Conservation (phyloP, 2,113 vertebrate genomes). For the Cinclus mexicanus region DNA sequence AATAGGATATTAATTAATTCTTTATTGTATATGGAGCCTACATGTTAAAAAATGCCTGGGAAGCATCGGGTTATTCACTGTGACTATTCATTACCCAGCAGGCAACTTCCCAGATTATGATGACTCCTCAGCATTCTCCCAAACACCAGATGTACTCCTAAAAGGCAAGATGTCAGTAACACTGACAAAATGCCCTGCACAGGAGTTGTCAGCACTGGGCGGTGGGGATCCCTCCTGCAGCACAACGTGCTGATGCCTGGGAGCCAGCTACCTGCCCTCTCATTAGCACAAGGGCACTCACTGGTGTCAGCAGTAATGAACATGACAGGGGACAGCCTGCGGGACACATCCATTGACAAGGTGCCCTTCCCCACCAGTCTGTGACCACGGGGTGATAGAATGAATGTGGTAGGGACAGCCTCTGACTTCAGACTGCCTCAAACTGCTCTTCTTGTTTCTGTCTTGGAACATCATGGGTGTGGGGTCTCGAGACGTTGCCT, state of each 20-base stretch:
- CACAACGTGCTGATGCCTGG: not conserved
- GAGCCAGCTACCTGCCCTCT: conserved; percentile 26
- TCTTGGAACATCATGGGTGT: not conserved
- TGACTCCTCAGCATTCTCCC: not conserved
- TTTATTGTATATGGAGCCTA: not conserved
- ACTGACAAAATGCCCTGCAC: conserved; percentile 6
- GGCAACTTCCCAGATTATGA: not conserved
- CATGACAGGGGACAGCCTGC: not conserved
- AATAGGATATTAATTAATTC: not conserved
- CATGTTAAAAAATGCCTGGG: not conserved
- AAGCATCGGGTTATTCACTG: not conserved
- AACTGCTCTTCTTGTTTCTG: not conserved
- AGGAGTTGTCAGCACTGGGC: conserved; percentile 6
- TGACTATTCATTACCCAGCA: not conserved
- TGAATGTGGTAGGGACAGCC: not conserved
- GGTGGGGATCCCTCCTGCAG: not conserved
- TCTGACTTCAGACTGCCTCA: not conserved
- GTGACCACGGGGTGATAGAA: not conserved
- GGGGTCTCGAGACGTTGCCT: not conserved
- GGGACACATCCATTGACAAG: not conserved
- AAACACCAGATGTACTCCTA: not conserved
- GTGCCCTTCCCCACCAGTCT: conserved; percentile 22
- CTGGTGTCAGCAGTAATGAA: not conserved
- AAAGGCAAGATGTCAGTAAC: conserved; percentile 12
- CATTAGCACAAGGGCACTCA: not conserved